Evolutionary conservation across 2,113 vertebrate genomes (phyloP), one percentile per base, ranked within the genome.

Genomic region (Odocoileus hemionus): DNA sequence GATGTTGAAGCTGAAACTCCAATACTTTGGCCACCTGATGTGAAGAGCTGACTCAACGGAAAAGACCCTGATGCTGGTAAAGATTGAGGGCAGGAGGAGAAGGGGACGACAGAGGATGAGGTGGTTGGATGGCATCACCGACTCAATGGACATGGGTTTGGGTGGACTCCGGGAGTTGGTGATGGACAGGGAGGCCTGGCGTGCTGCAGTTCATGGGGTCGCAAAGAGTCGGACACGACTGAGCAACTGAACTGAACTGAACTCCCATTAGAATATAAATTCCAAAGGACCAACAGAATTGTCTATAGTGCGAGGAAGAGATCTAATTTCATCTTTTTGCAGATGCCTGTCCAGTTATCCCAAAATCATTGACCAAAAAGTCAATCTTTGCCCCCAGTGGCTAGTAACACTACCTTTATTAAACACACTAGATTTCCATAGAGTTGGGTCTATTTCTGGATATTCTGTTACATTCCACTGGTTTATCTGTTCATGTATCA

Each of bases 21-120:
- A 36, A 12, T 36, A 70, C 19, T 70, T 36, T 70, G n/a, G 64
- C 64, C 9, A 70, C 64, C 61, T 70, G 10, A 70, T 39, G n/a
- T 0, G 0, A 70, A 70, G 36, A 70, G 1, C n/a, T 70, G 67
- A 70, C 2, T 70, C n/a, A 70, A 12, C 23, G 23, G 67, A 70
- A 70, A 70, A 70, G n/a, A 70, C n/a, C 19, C 19, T 70, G n/a
- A 70, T 39, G 67, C 67, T 70, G n/a, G n/a, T 19, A 70, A 39
- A 39, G n/a, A 12, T 12, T 70, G 67, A 39, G 10, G n/a, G 67
- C n/a, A 70, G n/a, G 67, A 21, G 64, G n/a, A 39, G 10, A 39
- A 70, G 19, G 10, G 67, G n/a, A 39, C 1, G 5, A 23, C 17
- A 70, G 67, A 70, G n/a, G 0, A 70, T 70, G 67, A 70, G n/a